Base-by-base conservation (phyloP, 64 coral and sea anemone species). In the Montipora capricornis region DNA sequence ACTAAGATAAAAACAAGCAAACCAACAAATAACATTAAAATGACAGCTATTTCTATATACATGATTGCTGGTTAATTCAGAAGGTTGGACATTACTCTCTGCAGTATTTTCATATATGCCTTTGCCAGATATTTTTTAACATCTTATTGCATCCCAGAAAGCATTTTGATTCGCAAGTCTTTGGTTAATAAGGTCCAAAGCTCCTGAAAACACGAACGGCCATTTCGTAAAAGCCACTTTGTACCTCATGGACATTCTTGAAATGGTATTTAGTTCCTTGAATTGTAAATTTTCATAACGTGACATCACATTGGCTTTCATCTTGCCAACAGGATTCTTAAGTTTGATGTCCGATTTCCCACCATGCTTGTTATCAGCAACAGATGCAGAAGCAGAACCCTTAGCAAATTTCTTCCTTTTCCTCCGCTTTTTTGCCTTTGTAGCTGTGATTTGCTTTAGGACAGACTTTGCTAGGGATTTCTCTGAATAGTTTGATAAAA, bases 141-240 rank as follows among this genome's bases (percentile, higher is more conserved):
- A 92, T 8, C 45, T 52, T 46, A 92, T 59, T 24, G 90, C 61
- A 62, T 93, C 67, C 92, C 92, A 93, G 68, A 93, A 93, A 2
- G 60, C 20, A 81, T 93, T 93, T 73, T 93, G 92, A 87, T 79
- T 93, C 24, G 60, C 7, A 4, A 93, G 44, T 73, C 92, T 77
- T 79, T 93, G 92, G 57, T 93, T 93, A 64, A 93, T 93, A n/a
- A 51, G 68, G 22, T 87, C 92, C 75, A 93, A 46, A 48, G 92
- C 92, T 47, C 68, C 68, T 5, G 92, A 81, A 60, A 71, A 93
- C 75, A 80, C 78, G 47, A 53, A 51, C 5, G 84, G 84, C 92
- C 92, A 93, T 17, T 88, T 71, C 14, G 44, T 44, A 59, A 93
- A 93, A 46, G 92, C 82, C 14, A 93, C 84, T 13, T 62, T 73